These are phyloP conservation scores for Lepisosteus oculatus DNA, from an alignment of 2,113 vertebrate species.

Conservation along the genomic window DNA sequence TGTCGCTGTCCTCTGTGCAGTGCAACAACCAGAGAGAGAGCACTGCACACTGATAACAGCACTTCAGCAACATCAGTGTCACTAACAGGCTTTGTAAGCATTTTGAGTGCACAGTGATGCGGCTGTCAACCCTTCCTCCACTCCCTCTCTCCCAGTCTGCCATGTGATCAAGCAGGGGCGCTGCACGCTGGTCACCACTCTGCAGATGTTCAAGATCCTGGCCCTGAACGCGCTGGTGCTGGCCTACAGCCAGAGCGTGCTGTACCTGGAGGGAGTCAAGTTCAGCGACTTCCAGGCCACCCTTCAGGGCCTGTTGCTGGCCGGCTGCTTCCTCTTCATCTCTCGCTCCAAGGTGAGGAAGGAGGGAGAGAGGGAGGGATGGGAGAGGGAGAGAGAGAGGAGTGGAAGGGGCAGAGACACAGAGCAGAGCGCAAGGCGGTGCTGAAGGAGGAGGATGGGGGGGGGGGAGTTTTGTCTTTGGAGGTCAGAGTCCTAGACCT, in stretches of 20 bases:
- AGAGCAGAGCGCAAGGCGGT: too few relatives aligned
- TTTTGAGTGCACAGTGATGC: too few relatives aligned
- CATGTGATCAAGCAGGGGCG: conserved; percentile 97
- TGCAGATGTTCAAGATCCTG: conserved; percentile 98
- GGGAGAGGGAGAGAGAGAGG: too few relatives aligned
- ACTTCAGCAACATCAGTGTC: too few relatives aligned
- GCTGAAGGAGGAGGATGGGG: too few relatives aligned
- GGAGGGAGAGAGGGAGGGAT: neutral
- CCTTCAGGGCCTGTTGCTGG: conserved; percentile 87
- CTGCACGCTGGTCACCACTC: conserved; percentile 90
- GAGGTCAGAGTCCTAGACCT: neutral
- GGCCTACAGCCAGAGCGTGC: conserved; percentile 95
- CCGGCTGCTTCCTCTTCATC: conserved; percentile 97
- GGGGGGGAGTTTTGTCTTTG: neutral
- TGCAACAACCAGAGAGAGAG: too few relatives aligned
- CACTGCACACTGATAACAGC: too few relatives aligned
- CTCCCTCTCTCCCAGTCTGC: conserved; percentile 70
- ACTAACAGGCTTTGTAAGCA: too few relatives aligned
- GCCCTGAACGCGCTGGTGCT: conserved; percentile 91
- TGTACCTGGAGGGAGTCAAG: conserved; percentile 93
- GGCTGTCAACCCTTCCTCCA: neutral
- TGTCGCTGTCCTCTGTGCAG: too few relatives aligned
- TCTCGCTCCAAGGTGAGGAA: conserved; percentile 88
- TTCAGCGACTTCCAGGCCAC: conserved; percentile 97
- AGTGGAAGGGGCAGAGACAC: too few relatives aligned